phyloP scores from a whole-genome alignment of 2,113 vertebrate species.

The Ailuropoda melanoleuca region DNA sequence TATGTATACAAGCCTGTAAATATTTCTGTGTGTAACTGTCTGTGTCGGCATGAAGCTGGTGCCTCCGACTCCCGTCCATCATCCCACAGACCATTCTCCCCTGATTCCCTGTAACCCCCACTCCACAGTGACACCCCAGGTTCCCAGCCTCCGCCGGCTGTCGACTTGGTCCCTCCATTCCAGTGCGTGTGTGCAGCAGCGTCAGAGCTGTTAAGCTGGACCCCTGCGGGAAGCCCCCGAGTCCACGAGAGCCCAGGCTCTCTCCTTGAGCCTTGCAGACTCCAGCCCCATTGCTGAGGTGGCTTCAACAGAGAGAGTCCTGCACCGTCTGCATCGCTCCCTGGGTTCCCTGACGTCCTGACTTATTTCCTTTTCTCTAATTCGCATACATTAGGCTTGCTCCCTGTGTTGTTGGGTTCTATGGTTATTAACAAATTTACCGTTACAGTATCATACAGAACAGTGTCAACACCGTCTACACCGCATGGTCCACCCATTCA shows the following conservation, averaged over 20 bases:
- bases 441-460: not conserved
- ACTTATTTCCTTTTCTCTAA: not conserved
- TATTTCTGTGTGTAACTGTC: not conserved
- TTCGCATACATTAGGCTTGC: not conserved
- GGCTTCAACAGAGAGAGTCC: fast-evolving
- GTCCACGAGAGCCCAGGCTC: not conserved
- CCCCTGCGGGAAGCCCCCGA: not conserved
- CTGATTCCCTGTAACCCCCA: not conserved
- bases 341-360: not conserved
- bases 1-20: not conserved
- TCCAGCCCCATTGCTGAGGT: fast-evolving
- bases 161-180: too few species aligned
- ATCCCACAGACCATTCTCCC: not conserved
- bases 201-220: not conserved
- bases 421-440: not conserved
- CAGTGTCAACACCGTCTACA: too few species aligned
- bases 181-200: fast-evolving
- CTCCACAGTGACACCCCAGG: not conserved
- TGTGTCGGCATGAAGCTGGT: not conserved
- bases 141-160: not conserved
- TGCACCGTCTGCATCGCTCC: fast-evolving
- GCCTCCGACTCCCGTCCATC: not conserved
- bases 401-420: not conserved
- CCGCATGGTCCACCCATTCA: too few species aligned
- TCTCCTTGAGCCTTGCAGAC: not conserved